Percentiles rank a stretch among this genome's conserved stretches.
These are phyloP conservation scores for Dipodomys stephensi DNA, from an alignment of 2,113 vertebrate genomes.

Conservation along the genomic window DNA sequence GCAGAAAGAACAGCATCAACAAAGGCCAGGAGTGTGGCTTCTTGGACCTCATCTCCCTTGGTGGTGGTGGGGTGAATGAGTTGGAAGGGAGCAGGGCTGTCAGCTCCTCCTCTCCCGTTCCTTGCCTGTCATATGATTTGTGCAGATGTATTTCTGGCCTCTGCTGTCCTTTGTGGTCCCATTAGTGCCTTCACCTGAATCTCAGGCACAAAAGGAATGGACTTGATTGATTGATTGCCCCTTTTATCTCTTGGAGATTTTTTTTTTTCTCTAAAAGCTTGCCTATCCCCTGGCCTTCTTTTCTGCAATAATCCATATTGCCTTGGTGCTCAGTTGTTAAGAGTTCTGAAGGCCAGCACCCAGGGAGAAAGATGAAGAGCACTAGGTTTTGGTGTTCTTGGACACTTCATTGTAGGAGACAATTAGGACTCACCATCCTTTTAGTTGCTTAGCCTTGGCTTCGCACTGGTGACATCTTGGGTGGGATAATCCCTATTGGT, in stretches of 20 bases:
- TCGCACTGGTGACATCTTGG: background rate
- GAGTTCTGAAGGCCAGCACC: background rate
- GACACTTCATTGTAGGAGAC: background rate
- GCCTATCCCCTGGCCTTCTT: constrained; percentile 7
- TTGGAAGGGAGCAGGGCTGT: background rate
- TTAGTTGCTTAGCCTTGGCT: background rate
- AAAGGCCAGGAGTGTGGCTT: background rate
- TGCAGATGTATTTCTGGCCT: constrained; percentile 39
- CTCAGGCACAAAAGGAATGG: background rate
- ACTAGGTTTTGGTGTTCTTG: background rate
- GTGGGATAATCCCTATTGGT: background rate
- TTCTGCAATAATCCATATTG: constrained; percentile 39
- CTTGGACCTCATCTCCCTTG: background rate
- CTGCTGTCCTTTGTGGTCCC: constrained; percentile 29
- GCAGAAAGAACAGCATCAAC: background rate
- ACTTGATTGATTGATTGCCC: too few species aligned
- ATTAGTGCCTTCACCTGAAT: constrained; percentile 56
- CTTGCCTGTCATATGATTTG: constrained; percentile 37
- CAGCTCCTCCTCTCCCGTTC: background rate
- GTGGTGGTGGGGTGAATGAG: background rate
- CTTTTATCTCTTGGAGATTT: constrained; percentile 12
- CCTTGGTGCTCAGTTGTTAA: constrained; percentile 30
- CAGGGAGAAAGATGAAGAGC: background rate
- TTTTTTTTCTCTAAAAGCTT: background rate
- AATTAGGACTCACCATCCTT: background rate